A percentile compares a stretch with the other conserved stretches of the same genome.
Conservation (phyloP, 2,113 vertebrate genomes). For the Indicator maculatus region DNA sequence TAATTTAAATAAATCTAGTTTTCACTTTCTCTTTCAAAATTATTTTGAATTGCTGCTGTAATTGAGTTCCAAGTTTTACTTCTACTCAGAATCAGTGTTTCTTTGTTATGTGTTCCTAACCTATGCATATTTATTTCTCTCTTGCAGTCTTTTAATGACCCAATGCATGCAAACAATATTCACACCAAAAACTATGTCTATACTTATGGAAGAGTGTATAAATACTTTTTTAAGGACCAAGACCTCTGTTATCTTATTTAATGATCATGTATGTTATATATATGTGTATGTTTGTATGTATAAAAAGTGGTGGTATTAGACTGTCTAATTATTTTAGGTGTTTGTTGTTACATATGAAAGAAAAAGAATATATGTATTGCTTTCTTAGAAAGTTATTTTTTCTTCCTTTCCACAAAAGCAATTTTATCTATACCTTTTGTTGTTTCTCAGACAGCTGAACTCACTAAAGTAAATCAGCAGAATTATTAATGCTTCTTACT, state of each 20-base stretch:
- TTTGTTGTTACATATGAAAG: not conserved
- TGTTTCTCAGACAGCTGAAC: not conserved
- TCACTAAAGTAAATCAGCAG: not conserved
- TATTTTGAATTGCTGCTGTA: not conserved
- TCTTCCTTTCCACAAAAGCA: not conserved
- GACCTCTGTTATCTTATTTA: not conserved
- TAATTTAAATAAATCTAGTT: slow-evolving; percentile 41
- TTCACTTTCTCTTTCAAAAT: slow-evolving; percentile 31
- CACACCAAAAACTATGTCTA: not conserved
- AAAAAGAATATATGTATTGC: not conserved
- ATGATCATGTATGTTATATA: not conserved
- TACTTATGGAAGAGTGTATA: not conserved
- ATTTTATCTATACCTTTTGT: not conserved
- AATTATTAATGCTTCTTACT: not conserved
- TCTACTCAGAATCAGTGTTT: not conserved
- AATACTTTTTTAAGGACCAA: not conserved
- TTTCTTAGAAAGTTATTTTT: not conserved
- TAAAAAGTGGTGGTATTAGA: not conserved
- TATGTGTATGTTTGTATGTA: not conserved
- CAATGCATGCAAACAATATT: not conserved
- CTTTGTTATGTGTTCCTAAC: not conserved
- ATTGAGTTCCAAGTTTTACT: not conserved
- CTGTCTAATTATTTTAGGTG: not conserved
- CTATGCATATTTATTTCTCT: not conserved
- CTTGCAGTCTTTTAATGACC: not conserved